A percentile compares a stretch with the other conserved stretches of the same genome.
Evolutionary conservation across 2,888 invertebrate species (phyloP).

Genomic region (Choristoneura rosaceana): DNA sequence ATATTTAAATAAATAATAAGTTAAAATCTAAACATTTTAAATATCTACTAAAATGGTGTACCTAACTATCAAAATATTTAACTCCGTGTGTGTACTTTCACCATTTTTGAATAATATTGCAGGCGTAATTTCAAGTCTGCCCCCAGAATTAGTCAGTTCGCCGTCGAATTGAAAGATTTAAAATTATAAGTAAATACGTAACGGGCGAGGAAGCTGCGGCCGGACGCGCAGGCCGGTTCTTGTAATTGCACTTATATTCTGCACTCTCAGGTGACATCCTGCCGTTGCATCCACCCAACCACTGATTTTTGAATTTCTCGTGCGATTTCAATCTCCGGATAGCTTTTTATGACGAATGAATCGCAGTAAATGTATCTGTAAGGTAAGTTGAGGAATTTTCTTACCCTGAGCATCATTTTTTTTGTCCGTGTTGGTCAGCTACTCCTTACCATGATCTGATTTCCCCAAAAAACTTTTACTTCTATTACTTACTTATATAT

Average conservation of each 20-base stretch:
- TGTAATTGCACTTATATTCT: conserved; percentile 54
- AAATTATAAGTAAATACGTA: conserved; percentile 43
- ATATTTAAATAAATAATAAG: no score
- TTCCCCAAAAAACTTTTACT: no score
- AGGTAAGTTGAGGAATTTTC: no score
- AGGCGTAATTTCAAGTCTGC: neutral
- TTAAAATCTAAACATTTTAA: no score
- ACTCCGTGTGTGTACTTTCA: no score
- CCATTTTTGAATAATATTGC: neutral
- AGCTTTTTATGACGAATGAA: neutral
- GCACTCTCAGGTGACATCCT: conserved; percentile 50
- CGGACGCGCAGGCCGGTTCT: conserved; percentile 49
- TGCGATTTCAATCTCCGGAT: neutral
- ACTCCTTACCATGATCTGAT: no score
- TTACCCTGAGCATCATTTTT: no score
- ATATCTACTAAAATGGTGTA: no score
- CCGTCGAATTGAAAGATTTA: neutral
- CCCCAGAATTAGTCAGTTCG: neutral
- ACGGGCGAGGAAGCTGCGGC: conserved; percentile 44
- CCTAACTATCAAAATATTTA: no score
- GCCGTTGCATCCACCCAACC: conserved; percentile 33
- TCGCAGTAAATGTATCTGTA: neutral
- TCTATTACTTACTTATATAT: no score
- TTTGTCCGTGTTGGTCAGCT: no score
- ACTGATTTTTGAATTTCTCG: conserved; percentile 45